These are phyloP conservation scores for Drosophila rhopaloa DNA, from an alignment of 1,140 invertebrate species.

Conservation along the genomic window DNA sequence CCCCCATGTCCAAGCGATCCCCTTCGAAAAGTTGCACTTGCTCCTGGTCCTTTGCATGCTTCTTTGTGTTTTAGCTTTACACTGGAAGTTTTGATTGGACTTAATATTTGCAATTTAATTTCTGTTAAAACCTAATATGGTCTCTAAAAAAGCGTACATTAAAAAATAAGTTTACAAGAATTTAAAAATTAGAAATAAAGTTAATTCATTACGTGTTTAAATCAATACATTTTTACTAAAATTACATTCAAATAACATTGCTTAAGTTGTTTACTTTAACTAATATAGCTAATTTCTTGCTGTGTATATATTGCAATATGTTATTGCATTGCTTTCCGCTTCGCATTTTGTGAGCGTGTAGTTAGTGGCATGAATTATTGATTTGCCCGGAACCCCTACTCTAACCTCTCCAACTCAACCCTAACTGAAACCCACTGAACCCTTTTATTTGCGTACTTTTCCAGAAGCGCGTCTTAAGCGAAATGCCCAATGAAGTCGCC, in stretches of 20 bases:
- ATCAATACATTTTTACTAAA: too few relatives aligned
- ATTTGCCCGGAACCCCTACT: conserved; percentile 43
- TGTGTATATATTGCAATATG: conserved; percentile 26
- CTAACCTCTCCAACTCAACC: conserved; percentile 1
- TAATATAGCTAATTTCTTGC: conserved; percentile 20
- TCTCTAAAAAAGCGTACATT: too few relatives aligned
- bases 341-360: conserved; percentile 62
- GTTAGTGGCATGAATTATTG: conserved; percentile 77
- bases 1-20: conserved; percentile 20
- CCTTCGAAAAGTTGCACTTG: conserved; percentile 37
- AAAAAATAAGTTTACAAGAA: too few relatives aligned
- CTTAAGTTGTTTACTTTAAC: neutral
- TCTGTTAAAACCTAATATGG: too few relatives aligned
- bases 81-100: conserved; percentile 15
- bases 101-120: neutral
- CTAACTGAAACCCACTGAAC: conserved; percentile 34
- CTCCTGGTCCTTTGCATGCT: conserved; percentile 51
- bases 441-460: conserved; percentile 41
- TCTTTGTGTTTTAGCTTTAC: conserved; percentile 27
- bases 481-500: conserved; percentile 65
- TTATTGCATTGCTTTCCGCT: conserved; percentile 38
- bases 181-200: neutral
- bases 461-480: conserved; percentile 56
- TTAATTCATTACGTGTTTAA: neutral
- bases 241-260: too few relatives aligned